phyloP scores from a whole-genome alignment of 2,797 vertebrate species.

The Moxostoma hubbsi region DNA sequence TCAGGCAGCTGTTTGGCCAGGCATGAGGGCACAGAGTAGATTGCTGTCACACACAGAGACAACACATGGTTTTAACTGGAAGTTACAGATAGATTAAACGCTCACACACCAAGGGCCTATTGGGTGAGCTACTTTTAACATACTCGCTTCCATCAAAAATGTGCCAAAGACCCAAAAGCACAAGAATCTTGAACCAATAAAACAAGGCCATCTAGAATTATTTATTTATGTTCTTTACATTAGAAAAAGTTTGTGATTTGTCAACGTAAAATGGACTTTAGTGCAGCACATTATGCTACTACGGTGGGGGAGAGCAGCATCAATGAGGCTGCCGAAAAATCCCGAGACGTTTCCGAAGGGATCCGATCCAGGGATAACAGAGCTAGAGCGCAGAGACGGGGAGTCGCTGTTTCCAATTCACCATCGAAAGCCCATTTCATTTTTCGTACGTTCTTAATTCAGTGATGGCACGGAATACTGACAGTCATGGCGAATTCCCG shows the following conservation, averaged over 20 bases:
- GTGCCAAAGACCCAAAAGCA: slow-evolving; percentile 7
- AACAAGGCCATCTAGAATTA: no score
- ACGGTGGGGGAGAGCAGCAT: slow-evolving; percentile 22
- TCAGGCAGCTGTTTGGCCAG: slow-evolving; percentile 2
- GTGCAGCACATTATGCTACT: neutral
- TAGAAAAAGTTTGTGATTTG: no score
- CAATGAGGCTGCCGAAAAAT: slow-evolving; percentile 36
- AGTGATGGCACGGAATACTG: slow-evolving; percentile 37
- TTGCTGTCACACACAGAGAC: no score
- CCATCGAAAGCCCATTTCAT: slow-evolving; percentile 45
- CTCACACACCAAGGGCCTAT: slow-evolving; percentile 54
- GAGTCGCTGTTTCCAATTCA: slow-evolving; percentile 56
- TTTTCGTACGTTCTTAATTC: slow-evolving; percentile 38
- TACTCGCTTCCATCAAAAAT: neutral
- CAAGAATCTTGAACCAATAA: neutral
- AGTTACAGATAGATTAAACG: slow-evolving; percentile 64
- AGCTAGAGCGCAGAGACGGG: slow-evolving; percentile 53
- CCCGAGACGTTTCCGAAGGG: slow-evolving; percentile 53
- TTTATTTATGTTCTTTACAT: no score
- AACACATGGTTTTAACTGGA: slow-evolving; percentile 65
- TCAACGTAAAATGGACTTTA: neutral
- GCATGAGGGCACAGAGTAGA: no score
- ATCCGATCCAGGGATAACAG: slow-evolving; percentile 53
- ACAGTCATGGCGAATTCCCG: slow-evolving; percentile 49
- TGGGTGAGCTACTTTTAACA: slow-evolving; percentile 20